Evolutionary conservation across 1,140 invertebrate genomes (phyloP).

Genomic region (Cataglyphis hispanica): DNA sequence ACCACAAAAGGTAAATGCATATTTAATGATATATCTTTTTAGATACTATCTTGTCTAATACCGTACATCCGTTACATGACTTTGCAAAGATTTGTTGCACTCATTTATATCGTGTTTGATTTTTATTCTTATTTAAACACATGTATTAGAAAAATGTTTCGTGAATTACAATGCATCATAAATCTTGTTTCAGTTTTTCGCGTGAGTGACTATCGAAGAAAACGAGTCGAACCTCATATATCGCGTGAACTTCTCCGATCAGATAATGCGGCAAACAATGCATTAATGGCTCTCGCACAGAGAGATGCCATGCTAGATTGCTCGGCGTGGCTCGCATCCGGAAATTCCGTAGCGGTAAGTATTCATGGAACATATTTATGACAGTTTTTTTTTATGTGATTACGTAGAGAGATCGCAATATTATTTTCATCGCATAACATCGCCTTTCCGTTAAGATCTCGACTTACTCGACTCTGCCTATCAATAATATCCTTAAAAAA

Average conservation of each 20-base stretch:
- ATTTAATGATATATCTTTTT: background rate
- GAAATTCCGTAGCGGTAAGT: constrained; percentile 93
- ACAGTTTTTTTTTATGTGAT: background rate
- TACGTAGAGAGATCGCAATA: background rate
- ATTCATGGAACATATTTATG: background rate
- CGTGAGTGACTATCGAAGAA: constrained; percentile 94
- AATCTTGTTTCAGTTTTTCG: constrained; percentile 91
- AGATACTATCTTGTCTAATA: background rate
- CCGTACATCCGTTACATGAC: background rate
- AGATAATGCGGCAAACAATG: constrained; percentile 93
- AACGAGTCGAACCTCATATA: constrained; percentile 91
- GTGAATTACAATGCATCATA: background rate
- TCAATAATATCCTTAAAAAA: background rate
- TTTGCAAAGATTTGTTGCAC: background rate
- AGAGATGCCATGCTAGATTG: constrained; percentile 94
- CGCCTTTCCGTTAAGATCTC: background rate
- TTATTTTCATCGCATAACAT: background rate
- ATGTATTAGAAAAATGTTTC: background rate
- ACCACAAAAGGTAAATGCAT: constrained; percentile 92
- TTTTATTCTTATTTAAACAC: background rate
- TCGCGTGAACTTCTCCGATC: constrained; percentile 95
- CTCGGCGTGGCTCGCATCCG: constrained; percentile 91
- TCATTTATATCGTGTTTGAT: background rate
- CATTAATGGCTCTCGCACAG: constrained; percentile 92
- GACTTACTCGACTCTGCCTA: background rate